These are phyloP conservation scores for Teleopsis dalmanni DNA, from an alignment of 1,140 invertebrate genomes.

Conservation along the genomic window DNA sequence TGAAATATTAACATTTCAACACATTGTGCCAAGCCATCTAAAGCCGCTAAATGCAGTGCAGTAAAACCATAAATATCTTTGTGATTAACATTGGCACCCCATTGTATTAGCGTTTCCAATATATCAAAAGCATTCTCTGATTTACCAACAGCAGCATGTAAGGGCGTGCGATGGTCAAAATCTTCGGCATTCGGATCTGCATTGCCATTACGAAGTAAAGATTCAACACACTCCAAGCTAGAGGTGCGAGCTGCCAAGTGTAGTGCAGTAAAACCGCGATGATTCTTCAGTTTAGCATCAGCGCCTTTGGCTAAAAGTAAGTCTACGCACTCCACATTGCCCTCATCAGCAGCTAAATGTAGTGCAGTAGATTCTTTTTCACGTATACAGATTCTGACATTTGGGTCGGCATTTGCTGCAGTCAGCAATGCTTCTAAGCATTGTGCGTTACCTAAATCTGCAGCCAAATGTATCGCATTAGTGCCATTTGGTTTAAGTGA, in stretches of 20 bases:
- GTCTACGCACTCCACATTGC: slow-evolving; percentile 64
- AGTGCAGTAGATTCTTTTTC: slow-evolving; percentile 66
- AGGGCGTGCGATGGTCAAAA: slow-evolving; percentile 64
- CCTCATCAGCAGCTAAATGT: slow-evolving; percentile 72
- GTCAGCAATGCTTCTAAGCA: slow-evolving; percentile 63
- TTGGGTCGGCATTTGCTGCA: slow-evolving; percentile 54
- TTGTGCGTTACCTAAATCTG: slow-evolving; percentile 62
- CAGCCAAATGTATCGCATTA: slow-evolving; percentile 68
- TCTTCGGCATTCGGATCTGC: slow-evolving; percentile 68
- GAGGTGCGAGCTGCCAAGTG: slow-evolving; percentile 70
- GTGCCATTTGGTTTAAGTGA: slow-evolving; percentile 61
- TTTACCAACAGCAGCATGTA: slow-evolving; percentile 72
- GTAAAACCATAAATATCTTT: slow-evolving; percentile 85
- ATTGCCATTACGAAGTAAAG: slow-evolving; percentile 60
- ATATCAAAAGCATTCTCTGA: slow-evolving; percentile 66
- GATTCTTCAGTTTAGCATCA: slow-evolving; percentile 60
- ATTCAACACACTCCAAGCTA: slow-evolving; percentile 68
- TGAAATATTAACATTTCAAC: slow-evolving; percentile 74
- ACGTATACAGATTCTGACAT: slow-evolving; percentile 55
- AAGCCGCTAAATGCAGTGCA: slow-evolving; percentile 76
- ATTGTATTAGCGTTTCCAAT: slow-evolving; percentile 63
- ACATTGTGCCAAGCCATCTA: slow-evolving; percentile 75
- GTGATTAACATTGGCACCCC: slow-evolving; percentile 74
- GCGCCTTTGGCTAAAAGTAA: slow-evolving; percentile 65
- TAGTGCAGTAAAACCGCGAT: slow-evolving; percentile 67